Base-by-base conservation (phyloP, 2,797 vertebrate species). In the Eulemur coronatus region DNA sequence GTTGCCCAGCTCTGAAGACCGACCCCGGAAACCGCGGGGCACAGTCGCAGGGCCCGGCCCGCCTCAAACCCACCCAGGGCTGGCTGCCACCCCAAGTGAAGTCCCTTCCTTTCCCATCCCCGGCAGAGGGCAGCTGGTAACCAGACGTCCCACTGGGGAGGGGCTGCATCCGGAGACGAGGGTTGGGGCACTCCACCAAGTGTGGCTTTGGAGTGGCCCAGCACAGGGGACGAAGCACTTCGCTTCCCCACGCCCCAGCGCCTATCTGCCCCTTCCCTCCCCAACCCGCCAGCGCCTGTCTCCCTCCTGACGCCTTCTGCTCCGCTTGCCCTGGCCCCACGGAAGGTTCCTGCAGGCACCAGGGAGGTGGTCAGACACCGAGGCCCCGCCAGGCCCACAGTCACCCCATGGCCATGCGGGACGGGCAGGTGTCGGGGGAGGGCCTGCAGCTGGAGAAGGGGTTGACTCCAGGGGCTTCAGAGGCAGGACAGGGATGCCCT, bases 271-370 rank as follows among this genome's bases (percentile, higher is more conserved):
- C 46, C 80, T 28, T 22, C n/a, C 43, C 86, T 10, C 52, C 20
- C 73, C 24, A 57, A 10, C 14, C 26, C 17, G 10, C 35, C 28
- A 50, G 26, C 17, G 26, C 59, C 55, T 18, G 86, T 11, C 48
- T 55, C 46, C 76, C 89, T 57, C 69, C 63, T 3, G 0, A 63
- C 1, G 33, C 2, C 89, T 89, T 63, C 70, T 38, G 43, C n/a
- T 63, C 48, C 0, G 38, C 82, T 95, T 73, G 2, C 4, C 52
- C 81, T 93, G n/a, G 1, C 67, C 84, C 94, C 95, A 94, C 92
- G 85, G 69, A 90, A 97, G 90, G 94, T 82, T n/a, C 73, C 65
- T 86, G 2, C 41, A 35, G 28, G 14, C 84, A 69, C 75, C 86
- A 86, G 89, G 79, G 69, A 65, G 85, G 75, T 7, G 41, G 86